Conservation (phyloP, 2,113 vertebrate species). For the Pterophyllum scalare region DNA sequence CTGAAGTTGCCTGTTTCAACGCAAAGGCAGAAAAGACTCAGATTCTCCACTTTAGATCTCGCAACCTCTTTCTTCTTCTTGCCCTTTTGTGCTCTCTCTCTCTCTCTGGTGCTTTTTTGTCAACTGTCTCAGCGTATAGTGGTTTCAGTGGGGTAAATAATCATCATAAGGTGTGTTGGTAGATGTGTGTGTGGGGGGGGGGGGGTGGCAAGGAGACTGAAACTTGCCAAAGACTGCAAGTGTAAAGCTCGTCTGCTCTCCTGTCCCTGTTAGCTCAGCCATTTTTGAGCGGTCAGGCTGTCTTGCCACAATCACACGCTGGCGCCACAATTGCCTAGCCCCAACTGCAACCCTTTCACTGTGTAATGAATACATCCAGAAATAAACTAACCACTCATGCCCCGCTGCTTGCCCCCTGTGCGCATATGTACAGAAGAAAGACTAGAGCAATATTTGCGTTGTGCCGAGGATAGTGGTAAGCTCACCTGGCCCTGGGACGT, state of each 20-base stretch:
- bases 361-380: constrained; percentile 93
- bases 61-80: constrained; percentile 55
- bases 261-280: constrained; percentile 91
- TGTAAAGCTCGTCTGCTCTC: constrained; percentile 78
- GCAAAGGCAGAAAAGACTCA: constrained; percentile 57
- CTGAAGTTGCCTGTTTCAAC: constrained; percentile 71
- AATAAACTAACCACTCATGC: constrained; percentile 87
- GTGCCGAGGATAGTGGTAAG: constrained; percentile 66
- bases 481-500: constrained; percentile 74
- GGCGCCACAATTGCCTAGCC: constrained; percentile 86
- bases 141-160: constrained; percentile 69
- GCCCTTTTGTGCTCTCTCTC: constrained; percentile 47
- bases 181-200: constrained; percentile 46
- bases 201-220: constrained; percentile 33
- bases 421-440: constrained; percentile 78
- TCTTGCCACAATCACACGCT: constrained; percentile 96
- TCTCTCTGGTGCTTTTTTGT: constrained; percentile 13
- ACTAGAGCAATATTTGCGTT: constrained; percentile 79
- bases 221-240: constrained; percentile 67
- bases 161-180: constrained; percentile 82
- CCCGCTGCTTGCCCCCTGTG: constrained; percentile 71
- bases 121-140: constrained; percentile 43
- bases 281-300: constrained; percentile 90
- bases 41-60: constrained; percentile 55
- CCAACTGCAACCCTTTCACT: constrained; percentile 88